Evolutionary conservation across 2,888 invertebrate genomes (phyloP), one percentile per base, ranked within the genome.

Genomic region (Amaurobius ferox): DNA sequence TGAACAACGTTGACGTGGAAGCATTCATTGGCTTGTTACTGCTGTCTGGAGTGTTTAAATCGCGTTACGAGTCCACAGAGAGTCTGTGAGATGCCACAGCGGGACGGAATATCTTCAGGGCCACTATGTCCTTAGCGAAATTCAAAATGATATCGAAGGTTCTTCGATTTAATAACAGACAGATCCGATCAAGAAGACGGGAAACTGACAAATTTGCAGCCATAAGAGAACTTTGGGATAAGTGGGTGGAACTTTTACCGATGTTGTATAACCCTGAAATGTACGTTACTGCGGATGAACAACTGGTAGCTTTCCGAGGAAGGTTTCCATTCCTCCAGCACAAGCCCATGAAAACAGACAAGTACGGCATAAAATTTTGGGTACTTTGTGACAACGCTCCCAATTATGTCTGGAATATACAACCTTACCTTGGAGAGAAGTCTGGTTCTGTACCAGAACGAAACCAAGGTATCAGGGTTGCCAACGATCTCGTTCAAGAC

Each of bases 31-130:
- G n/a, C n/a, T n/a, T n/a, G n/a, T n/a, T n/a, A n/a, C n/a, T n/a
- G n/a, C n/a, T n/a, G n/a, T n/a, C n/a, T n/a, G 64, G 64, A 16
- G 64, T 26, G 9, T 64, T 0, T 64, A 64, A 64, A 64, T 64
- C 64, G 9, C 30, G 64, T 64, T 26, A 64, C n/a, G 64, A 64
- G 28, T 64, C 64, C 30, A 64, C 23, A 5, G 64, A 64, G 23
- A 64, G 23, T 64, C 35, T 35, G 35, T 35, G 35, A 11, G 11
- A 35, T 35, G 35, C 35, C 11, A 11, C 35, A 35, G 11, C 35
- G 11, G 13, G 29, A 1, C 3, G 64, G 64, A 30, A 64, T 30
- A 64, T 5, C 64, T 29, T 64, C 64, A 64, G 64, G 23, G 28
- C 30, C 7, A 64, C 64, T 0, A 64, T 30, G 30, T 64, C 30